Percentiles rank a stretch among this genome's conserved stretches.
Conservation (phyloP, 2,888 invertebrate species). For the Augochlorella aurata region DNA sequence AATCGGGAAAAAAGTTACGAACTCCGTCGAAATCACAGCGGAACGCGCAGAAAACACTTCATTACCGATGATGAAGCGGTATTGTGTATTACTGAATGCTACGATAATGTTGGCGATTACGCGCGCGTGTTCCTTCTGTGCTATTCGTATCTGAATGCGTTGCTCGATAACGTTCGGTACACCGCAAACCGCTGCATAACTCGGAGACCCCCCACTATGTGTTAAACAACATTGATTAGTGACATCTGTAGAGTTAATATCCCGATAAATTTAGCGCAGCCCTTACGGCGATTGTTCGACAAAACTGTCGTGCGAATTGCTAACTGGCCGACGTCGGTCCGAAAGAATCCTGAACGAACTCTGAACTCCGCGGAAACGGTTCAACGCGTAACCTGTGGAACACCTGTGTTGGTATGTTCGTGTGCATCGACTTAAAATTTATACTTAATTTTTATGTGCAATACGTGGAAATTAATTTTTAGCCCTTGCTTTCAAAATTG, state of each 20-base stretch:
- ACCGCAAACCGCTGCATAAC: conserved; percentile 70
- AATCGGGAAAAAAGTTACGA: neutral
- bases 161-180: conserved; percentile 67
- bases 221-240: conserved; percentile 71
- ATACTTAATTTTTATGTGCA: no score
- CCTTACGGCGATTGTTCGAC: conserved; percentile 14
- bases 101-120: conserved; percentile 57
- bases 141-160: conserved; percentile 65
- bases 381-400: neutral
- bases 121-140: conserved; percentile 55
- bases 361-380: neutral
- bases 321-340: neutral
- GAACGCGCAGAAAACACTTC: conserved; percentile 21
- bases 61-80: conserved; percentile 34
- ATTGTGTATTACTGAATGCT: conserved; percentile 53
- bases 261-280: conserved; percentile 57
- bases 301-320: neutral
- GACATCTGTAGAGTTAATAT: conserved; percentile 68
- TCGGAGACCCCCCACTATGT: conserved; percentile 65
- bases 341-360: neutral
- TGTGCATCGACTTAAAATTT: no score
- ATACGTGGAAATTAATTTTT: no score
- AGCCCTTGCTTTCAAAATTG: no score
- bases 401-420: no score
- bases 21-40: conserved; percentile 2